Evolutionary conservation across 2,888 invertebrate species (phyloP), one percentile per base, ranked within the genome.

Genomic region (Xanthia togata): DNA sequence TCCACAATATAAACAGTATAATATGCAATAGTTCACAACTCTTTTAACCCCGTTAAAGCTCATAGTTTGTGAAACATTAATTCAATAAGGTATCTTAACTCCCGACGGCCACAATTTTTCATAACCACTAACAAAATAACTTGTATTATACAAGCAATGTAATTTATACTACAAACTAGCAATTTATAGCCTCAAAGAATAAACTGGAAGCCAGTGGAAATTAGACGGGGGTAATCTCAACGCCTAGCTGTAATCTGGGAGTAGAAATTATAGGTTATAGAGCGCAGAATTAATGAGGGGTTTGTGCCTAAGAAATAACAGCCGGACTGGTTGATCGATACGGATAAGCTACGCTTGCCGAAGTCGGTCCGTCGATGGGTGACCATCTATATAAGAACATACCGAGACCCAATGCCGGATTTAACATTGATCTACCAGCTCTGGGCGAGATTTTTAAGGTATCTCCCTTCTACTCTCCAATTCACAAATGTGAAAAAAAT

Each of bases 181-280:
- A 90, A 92, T 92, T 93, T 93, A 93, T 92, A 86, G 88, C 90
- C 87, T 83, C 85, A 87, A 88, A 88, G 88, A 91, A 91, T 90
- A 90, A 92, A 90, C 88, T 90, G 79, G 89, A 87, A 89, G 79
- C 86, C 82, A 83, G 90, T 87, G 84, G 89, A 90, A 91, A 91
- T 92, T 90, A 91, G 90, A 88, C 87, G 87, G 83, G 73, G 87
- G 89, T 91, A 90, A 93, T 92, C 91, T 89, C 90, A 74, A 84
- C 82, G 87, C 89, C 88, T 88, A 88, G 87, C 71, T 83, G 87
- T 78, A 86, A 88, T 64, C 17, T 53, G 20, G 2, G 47, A 50
- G 83, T 74, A 82, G 23, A 11, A 68, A 85, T 78, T 4, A 59
- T 8, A 62, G 59, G 38, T 20, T 78, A 65, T 69, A 76, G 84